Evolutionary conservation across 2,113 vertebrate species (phyloP).

Genomic region (Pongo abelii): DNA sequence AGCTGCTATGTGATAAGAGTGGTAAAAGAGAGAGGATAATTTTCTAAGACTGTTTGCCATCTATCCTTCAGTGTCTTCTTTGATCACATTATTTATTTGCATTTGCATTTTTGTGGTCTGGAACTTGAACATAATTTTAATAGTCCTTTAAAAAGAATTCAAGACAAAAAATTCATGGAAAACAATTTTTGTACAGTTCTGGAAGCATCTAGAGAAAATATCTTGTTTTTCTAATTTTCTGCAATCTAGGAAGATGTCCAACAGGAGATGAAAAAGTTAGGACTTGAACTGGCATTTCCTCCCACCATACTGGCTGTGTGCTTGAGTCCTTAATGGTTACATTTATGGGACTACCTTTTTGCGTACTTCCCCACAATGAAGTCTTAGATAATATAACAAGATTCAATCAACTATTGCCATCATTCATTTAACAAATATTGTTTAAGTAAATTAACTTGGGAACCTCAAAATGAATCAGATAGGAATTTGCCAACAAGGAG

Average conservation of each 20-base stretch:
- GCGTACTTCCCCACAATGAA: not conserved
- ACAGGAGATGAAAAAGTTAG: not conserved
- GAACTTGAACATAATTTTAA: constrained; percentile 45
- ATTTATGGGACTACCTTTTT: not conserved
- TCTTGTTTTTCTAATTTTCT: constrained; percentile 35
- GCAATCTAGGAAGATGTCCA: constrained; percentile 2
- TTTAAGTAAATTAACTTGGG: not conserved
- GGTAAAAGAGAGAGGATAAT: not conserved
- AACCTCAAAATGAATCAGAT: not conserved
- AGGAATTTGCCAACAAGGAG: not conserved
- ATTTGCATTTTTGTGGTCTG: constrained; percentile 66
- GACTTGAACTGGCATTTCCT: not conserved
- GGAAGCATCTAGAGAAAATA: constrained; percentile 58
- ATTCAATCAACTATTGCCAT: not conserved
- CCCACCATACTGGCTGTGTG: not conserved
- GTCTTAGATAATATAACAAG: not conserved
- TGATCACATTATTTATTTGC: constrained; percentile 59
- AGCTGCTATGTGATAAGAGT: not conserved
- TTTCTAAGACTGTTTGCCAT: constrained; percentile 40
- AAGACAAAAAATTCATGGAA: constrained; percentile 52
- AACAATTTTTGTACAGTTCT: constrained; percentile 64
- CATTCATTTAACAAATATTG: not conserved
- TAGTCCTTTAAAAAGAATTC: constrained; percentile 52
- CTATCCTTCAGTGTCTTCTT: constrained; percentile 45
- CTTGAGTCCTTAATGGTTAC: not conserved